Conservation (phyloP, 2,797 vertebrate species). For the Onychomys arenicola region DNA sequence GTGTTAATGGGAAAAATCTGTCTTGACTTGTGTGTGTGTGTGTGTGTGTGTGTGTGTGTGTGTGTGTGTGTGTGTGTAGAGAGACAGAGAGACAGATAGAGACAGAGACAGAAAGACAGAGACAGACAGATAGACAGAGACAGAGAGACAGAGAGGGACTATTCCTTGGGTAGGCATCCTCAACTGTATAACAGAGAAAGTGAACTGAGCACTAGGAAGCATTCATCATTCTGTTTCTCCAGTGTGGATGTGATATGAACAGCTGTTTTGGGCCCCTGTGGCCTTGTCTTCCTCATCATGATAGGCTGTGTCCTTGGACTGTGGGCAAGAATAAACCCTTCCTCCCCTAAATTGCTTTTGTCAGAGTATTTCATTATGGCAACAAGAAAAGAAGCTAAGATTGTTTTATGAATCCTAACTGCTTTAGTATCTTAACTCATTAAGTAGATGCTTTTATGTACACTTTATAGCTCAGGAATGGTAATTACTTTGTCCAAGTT, state of each 20-base stretch:
- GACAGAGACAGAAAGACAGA: neutral
- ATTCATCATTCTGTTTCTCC: neutral
- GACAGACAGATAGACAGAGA: neutral
- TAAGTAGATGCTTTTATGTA: neutral
- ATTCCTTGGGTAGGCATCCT: neutral
- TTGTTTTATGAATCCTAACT: neutral
- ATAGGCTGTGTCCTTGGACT: neutral
- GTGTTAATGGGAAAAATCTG: neutral
- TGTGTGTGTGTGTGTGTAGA: neutral
- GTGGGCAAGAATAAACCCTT: neutral
- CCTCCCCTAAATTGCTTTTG: neutral
- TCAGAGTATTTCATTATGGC: neutral
- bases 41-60: fast-evolving
- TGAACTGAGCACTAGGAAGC: neutral
- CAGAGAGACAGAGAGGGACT: neutral
- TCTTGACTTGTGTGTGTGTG: neutral
- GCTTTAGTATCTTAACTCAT: neutral
- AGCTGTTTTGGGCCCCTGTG: neutral
- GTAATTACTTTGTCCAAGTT: neutral
- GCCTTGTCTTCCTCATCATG: neutral
- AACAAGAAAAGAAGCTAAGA: neutral
- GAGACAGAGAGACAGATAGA: neutral
- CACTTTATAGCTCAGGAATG: neutral
- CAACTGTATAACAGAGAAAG: neutral
- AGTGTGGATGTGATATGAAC: neutral